Evolutionary conservation across 2,797 vertebrate species (phyloP).

Genomic region (Xerus rutilus): DNA sequence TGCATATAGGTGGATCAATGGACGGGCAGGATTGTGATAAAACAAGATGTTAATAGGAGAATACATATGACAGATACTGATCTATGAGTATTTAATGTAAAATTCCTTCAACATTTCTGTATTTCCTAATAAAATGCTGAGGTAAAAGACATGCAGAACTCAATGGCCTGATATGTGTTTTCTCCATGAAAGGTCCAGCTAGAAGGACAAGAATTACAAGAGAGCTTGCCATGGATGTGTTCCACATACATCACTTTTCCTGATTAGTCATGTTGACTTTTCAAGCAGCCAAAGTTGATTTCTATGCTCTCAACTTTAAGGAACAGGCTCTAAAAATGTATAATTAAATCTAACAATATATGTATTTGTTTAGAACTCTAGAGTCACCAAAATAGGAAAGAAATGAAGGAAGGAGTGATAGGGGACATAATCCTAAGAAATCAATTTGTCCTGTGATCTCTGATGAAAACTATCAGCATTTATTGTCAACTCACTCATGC

Average conservation of each 20-base stretch:
- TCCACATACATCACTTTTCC: not conserved
- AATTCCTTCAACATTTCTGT: not conserved
- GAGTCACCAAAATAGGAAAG: not conserved
- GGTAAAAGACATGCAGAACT: not conserved
- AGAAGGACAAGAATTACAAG: not conserved
- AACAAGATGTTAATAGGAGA: not conserved
- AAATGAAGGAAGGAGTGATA: not conserved
- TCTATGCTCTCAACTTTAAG: slow-evolving; percentile 40
- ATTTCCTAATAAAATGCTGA: slow-evolving; percentile 5
- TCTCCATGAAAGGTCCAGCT: not conserved
- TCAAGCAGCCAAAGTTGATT: not conserved
- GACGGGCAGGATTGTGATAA: not conserved
- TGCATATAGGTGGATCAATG: not conserved
- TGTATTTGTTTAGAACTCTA: not conserved
- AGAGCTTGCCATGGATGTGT: not conserved
- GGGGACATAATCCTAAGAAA: not conserved
- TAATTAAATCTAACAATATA: not conserved
- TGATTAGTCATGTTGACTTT: not conserved
- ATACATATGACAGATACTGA: not conserved
- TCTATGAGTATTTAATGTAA: not conserved
- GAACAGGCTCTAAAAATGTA: slow-evolving; percentile 44
- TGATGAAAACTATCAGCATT: not conserved
- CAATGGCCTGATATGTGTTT: not conserved
- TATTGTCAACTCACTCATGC: not conserved
- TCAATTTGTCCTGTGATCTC: not conserved